Conservation (phyloP, 2,888 invertebrate genomes). For the Salpingus planirostris region DNA sequence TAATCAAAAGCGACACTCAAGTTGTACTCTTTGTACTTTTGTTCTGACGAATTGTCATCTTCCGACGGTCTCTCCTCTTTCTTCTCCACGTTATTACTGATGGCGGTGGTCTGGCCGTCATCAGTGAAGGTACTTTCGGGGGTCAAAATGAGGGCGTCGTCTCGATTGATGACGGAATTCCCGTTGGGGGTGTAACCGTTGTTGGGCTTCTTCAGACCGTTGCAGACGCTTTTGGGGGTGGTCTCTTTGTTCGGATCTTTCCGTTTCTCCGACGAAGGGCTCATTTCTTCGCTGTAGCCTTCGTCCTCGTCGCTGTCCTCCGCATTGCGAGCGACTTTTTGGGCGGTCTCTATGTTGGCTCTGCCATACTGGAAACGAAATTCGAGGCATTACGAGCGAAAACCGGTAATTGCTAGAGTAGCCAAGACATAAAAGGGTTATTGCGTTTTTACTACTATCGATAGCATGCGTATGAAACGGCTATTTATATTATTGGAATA, state of each 20-base stretch:
- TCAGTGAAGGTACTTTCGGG: constrained; percentile 56
- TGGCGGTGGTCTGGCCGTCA: no score
- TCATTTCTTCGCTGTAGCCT: constrained; percentile 35
- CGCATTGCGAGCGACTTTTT: constrained; percentile 46
- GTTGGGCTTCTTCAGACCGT: constrained; percentile 20
- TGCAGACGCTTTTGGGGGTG: constrained; percentile 1
- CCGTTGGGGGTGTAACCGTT: constrained; percentile 42
- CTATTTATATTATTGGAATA: no score
- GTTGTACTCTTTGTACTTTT: constrained; percentile 59
- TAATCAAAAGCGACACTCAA: constrained; percentile 79
- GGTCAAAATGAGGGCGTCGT: constrained; percentile 64
- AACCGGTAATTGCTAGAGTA: no score
- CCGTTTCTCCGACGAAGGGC: not conserved
- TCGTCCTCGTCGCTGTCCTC: constrained; percentile 46
- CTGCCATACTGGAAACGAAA: constrained; percentile 61
- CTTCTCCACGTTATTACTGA: no score
- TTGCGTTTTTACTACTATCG: no score
- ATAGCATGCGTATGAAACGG: no score
- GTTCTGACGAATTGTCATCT: constrained; percentile 24
- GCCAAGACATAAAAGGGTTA: no score
- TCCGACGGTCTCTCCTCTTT: not conserved
- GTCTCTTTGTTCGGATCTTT: constrained; percentile 5
- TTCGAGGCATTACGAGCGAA: not conserved
- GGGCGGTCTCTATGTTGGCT: constrained; percentile 66
- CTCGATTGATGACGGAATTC: constrained; percentile 62